Percentiles rank a stretch among this genome's conserved stretches.
phyloP scores from a whole-genome alignment of 2,113 vertebrate genomes.

The Tiliqua scincoides region DNA sequence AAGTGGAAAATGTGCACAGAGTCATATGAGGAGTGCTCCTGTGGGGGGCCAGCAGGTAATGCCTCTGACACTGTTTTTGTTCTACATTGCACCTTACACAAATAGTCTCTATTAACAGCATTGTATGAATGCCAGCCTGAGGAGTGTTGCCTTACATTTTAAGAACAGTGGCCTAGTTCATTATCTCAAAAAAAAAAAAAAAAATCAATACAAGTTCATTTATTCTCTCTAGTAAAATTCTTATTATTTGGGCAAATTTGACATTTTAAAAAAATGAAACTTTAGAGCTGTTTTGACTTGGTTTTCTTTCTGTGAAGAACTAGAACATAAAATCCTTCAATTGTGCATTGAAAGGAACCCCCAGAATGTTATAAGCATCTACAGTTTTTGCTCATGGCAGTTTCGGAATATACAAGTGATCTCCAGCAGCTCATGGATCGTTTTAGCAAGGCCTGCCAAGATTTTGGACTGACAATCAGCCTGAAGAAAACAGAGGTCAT shows the following conservation, averaged over 20 bases:
- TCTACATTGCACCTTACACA: not conserved
- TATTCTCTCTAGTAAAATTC: not conserved
- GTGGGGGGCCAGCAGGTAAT: not conserved
- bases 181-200: not conserved
- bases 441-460: too few relatives aligned
- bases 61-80: too few relatives aligned
- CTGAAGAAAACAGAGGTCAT: too few relatives aligned
- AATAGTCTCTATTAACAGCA: not conserved
- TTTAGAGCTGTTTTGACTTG: not conserved
- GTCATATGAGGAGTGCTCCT: not conserved
- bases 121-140: not conserved
- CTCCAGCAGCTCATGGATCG: too few relatives aligned
- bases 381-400: not conserved
- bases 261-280: slow-evolving; percentile 5
- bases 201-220: not conserved
- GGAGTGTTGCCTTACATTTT: not conserved
- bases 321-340: not conserved
- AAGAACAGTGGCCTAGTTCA: not conserved
- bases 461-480: too few relatives aligned
- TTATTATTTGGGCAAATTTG: not conserved
- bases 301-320: not conserved
- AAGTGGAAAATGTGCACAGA: not conserved
- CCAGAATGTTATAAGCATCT: slow-evolving; percentile 5
- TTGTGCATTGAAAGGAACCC: not conserved
- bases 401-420: too few relatives aligned